Conservation (phyloP, 2,797 vertebrate species). For the Bucorvus abyssinicus region DNA sequence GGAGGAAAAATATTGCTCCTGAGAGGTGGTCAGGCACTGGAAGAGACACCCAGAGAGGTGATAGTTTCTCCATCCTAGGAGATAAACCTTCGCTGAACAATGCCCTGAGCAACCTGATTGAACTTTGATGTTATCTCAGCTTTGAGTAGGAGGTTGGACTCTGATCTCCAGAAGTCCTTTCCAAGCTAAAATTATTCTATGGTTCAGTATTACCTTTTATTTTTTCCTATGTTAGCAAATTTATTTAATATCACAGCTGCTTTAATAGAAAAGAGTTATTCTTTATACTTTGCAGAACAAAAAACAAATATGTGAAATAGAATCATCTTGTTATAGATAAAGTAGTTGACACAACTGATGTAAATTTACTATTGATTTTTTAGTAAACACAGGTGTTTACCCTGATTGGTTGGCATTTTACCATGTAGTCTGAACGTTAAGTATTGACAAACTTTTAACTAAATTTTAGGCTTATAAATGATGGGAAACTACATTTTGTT, state of each 20-base stretch:
- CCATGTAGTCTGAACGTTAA: neutral
- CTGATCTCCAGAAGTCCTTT: neutral
- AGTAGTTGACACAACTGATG: neutral
- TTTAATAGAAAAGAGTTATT: neutral
- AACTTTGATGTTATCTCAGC: neutral
- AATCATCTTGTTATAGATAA: neutral
- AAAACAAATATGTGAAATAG: neutral
- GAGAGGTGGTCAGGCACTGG: neutral
- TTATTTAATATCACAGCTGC: neutral
- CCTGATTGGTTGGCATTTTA: neutral
- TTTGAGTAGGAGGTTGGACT: neutral
- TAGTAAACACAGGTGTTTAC: neutral
- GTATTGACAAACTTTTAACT: neutral
- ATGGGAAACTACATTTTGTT: neutral
- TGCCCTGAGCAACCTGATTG: neutral
- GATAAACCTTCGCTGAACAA: neutral
- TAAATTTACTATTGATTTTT: neutral
- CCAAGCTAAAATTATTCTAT: neutral
- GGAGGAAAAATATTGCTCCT: neutral
- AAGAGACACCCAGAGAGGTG: neutral
- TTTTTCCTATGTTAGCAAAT: rapidly evolving
- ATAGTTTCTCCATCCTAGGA: neutral
- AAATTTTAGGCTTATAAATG: neutral
- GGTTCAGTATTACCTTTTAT: neutral
- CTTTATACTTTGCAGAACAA: neutral